A percentile compares a stretch with the other conserved stretches of the same genome.
These are phyloP conservation scores for Orchesella cincta DNA, from an alignment of 1,140 invertebrate genomes.

Conservation along the genomic window DNA sequence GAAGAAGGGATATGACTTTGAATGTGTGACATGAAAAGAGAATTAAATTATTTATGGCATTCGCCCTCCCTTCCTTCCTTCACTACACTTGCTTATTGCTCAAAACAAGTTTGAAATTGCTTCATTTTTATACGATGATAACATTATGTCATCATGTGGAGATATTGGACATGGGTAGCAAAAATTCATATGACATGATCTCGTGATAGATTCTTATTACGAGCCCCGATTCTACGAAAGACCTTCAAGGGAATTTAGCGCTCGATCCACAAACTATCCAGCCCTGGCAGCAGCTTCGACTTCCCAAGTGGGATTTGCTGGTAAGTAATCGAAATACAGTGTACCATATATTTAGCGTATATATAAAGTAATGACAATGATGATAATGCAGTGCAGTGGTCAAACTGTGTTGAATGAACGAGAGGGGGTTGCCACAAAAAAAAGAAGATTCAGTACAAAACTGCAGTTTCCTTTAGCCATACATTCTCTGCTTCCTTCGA, in stretches of 20 bases:
- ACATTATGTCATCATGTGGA: too few species aligned
- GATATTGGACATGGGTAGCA: too few species aligned
- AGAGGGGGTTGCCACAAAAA: not conserved
- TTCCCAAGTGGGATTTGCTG: constrained; percentile 39
- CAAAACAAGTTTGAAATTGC: too few species aligned
- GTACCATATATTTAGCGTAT: too few species aligned
- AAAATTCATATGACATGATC: too few species aligned
- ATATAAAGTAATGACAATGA: not conserved
- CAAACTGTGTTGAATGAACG: not conserved
- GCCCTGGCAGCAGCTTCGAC: constrained; percentile 27
- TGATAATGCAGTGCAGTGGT: not conserved
- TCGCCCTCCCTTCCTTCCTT: not conserved
- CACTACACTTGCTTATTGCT: not conserved
- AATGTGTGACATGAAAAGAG: not conserved
- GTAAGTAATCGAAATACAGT: constrained; percentile 25
- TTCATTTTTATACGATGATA: too few species aligned
- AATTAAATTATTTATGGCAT: constrained; percentile 13
- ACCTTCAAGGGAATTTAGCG: constrained; percentile 34
- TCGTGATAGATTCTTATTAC: not conserved
- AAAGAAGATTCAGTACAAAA: not conserved
- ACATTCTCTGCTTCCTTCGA: too few species aligned
- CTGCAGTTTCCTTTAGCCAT: not conserved
- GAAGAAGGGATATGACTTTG: not conserved
- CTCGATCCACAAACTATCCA: constrained; percentile 35
- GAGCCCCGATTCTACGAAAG: constrained; percentile 29